Evolutionary conservation across 2,888 invertebrate species (phyloP).

Genomic region (Caenorhabditis zanzibari): DNA sequence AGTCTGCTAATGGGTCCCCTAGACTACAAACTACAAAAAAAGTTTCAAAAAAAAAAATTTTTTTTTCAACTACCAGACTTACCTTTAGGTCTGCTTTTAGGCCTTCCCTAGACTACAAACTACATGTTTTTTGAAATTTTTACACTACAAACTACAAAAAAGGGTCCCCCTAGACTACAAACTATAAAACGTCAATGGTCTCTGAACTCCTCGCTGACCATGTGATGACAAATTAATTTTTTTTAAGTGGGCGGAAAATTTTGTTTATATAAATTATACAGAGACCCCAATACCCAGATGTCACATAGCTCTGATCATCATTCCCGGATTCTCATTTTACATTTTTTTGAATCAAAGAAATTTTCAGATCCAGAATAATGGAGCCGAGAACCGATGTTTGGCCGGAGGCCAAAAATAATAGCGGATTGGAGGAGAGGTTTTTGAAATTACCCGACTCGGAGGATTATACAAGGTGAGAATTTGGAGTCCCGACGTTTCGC

Average conservation of each 20-base stretch:
- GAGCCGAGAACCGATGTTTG: conserved; percentile 81
- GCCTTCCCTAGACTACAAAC: too few relatives aligned
- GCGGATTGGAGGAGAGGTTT: conserved; percentile 78
- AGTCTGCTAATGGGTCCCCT: too few relatives aligned
- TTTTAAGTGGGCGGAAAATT: conserved; percentile 2
- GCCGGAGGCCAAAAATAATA: conserved; percentile 81
- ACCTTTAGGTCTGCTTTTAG: too few relatives aligned
- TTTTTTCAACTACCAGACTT: too few relatives aligned
- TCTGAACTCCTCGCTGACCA: neutral
- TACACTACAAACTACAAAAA: too few relatives aligned
- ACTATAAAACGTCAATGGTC: neutral
- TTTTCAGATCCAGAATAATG: conserved; percentile 66
- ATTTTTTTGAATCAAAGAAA: conserved; percentile 2
- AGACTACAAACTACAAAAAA: too few relatives aligned
- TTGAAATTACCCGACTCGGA: conserved; percentile 86
- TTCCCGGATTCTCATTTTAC: conserved; percentile 2
- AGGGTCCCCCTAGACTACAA: too few relatives aligned
- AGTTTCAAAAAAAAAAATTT: too few relatives aligned
- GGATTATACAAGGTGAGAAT: conserved; percentile 85
- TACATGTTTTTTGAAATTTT: too few relatives aligned
- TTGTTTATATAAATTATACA: conserved; percentile 12
- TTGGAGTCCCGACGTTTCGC: neutral
- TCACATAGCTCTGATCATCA: neutral
- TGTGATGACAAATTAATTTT: neutral
- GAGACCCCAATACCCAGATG: neutral